phyloP scores from a whole-genome alignment of 2,888 invertebrate species.

The Odontothrips loti region DNA sequence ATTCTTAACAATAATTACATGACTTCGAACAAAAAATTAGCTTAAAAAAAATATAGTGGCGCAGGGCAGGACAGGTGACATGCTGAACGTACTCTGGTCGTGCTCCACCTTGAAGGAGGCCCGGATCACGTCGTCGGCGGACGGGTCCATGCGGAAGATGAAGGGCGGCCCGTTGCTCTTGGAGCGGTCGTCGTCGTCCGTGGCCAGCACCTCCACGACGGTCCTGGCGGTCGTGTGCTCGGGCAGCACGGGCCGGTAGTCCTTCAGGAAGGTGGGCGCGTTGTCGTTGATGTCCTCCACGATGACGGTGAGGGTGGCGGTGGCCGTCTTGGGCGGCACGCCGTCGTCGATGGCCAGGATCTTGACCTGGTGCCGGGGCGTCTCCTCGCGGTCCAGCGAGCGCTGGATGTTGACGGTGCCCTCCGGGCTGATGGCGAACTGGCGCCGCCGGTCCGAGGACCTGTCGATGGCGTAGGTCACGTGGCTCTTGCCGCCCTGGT shows the following conservation, averaged over 20 bases:
- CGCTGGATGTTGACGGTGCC: constrained; percentile 93
- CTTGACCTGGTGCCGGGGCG: constrained; percentile 92
- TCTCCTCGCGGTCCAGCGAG: constrained; percentile 88
- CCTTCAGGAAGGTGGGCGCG: constrained; percentile 87
- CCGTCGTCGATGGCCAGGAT: constrained; percentile 94
- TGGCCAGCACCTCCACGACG: constrained; percentile 88
- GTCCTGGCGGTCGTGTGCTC: constrained; percentile 89
- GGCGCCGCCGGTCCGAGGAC: constrained; percentile 85
- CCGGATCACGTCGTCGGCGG: constrained; percentile 87
- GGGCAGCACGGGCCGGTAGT: constrained; percentile 85
- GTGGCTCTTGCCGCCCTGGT: constrained; percentile 89
- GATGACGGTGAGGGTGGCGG: constrained; percentile 88
- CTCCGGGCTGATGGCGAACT: constrained; percentile 91
- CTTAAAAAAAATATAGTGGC: too few species aligned
- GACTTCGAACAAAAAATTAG: too few species aligned
- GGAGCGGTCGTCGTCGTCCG: constrained; percentile 88
- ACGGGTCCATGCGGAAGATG: constrained; percentile 87
- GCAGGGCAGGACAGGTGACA: too few species aligned
- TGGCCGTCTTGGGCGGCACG: constrained; percentile 87
- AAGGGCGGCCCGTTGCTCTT: constrained; percentile 97
- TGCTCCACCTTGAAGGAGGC: constrained; percentile 95
- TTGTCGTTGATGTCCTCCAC: constrained; percentile 95
- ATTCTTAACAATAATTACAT: too few species aligned
- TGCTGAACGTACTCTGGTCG: constrained; percentile 86
- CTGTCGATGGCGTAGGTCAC: constrained; percentile 89